Evolutionary conservation across 2,113 vertebrate genomes (phyloP), one percentile per base, ranked within the genome.

Genomic region (Pachyramphus minor): DNA sequence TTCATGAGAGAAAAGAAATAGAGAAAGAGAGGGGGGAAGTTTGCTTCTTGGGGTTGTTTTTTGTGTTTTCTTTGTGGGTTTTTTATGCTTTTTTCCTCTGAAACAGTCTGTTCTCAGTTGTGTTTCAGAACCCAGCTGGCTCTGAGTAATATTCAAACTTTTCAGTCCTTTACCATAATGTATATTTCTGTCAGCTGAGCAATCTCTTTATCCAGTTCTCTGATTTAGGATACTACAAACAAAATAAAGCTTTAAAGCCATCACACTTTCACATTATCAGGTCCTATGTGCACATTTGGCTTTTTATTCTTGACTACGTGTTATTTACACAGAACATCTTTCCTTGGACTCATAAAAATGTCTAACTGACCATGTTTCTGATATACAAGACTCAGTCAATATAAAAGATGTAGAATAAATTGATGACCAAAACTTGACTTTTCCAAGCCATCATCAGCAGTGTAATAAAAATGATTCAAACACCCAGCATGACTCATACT

Each of bases 391-490:
- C 83, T 82, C 94, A 96, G 80, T 91, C 95, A 95, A 75, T 79
- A 95, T 81, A 94, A 97, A 96, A 95, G 90, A 93, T 31, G 64
- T 60, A 76, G 58, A 82, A 95, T 74, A 89, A 94, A 97, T 66
- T 92, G 91, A 97, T 91, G 91, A 91, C 77, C 84, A 96, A 90
- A 96, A 89, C 84, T 88, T 92, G 93, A 79, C 94, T 97, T 96
- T 96, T 94, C 91, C 64, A 73, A 72, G 85, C 78, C 89, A 97
- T 80, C 86, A 90, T 23, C 90, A 92, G n/a, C 73, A 79, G 72
- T 33, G 76, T 66, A 95, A 95, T 97, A 97, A 97, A 97, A 97
- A 96, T 97, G 95, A 97, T 94, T 95, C 93, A 97, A 84, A 69
- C 80, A n/a, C 44, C 84, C 93, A 94, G 68, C 55, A 75, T 95